Evolutionary conservation across 1,140 invertebrate species (phyloP).

Genomic region (Platorchestia sp.): DNA sequence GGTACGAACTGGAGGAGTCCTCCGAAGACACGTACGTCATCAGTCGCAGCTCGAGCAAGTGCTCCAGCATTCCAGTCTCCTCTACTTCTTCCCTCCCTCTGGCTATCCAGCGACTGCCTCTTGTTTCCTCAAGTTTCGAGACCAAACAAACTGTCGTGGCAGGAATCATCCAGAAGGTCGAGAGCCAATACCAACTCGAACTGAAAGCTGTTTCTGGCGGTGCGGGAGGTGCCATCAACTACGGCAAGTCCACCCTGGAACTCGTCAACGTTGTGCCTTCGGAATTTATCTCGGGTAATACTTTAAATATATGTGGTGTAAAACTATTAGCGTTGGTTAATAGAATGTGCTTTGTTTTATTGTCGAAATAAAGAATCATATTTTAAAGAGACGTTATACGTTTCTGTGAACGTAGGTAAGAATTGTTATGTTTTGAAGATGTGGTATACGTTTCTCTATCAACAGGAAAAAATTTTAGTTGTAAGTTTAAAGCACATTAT

Average conservation of each 20-base stretch:
- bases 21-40: not conserved
- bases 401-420: not conserved
- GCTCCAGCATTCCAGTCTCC: not conserved
- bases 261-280: not conserved
- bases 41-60: not conserved
- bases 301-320: not conserved
- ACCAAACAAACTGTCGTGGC: not conserved
- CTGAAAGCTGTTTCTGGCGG: not conserved
- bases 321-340: not conserved
- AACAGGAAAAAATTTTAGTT: not conserved
- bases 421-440: not conserved
- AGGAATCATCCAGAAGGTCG: slow-evolving; percentile 12
- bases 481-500: not conserved
- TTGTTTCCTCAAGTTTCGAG: not conserved
- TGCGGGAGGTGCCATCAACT: not conserved
- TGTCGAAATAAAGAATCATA: not conserved
- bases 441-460: no score
- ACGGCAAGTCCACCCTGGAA: not conserved
- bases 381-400: not conserved
- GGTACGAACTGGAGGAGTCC: slow-evolving; percentile 74
- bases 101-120: not conserved
- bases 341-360: not conserved
- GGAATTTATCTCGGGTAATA: not conserved
- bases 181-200: not conserved
- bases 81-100: not conserved